These are phyloP conservation scores for Serrognathus titanus DNA, from an alignment of 2,888 invertebrate genomes.

Conservation along the genomic window DNA sequence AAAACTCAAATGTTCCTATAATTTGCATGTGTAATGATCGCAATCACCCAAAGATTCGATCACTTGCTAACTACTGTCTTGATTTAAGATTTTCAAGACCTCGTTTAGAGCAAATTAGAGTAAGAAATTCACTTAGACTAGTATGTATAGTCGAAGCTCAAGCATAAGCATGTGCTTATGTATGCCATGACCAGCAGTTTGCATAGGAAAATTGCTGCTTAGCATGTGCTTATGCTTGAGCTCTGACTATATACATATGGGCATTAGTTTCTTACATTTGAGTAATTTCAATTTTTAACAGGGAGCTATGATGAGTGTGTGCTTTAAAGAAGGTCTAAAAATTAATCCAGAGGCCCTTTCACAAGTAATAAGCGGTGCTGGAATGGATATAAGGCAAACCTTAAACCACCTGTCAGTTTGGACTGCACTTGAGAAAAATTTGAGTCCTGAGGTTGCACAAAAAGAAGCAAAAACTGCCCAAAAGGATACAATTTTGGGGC, in stretches of 20 bases:
- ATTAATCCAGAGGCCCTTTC: slow-evolving; percentile 72
- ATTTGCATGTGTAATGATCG: slow-evolving; percentile 99
- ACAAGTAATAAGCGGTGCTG: slow-evolving; percentile 81
- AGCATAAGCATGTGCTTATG: too few species aligned
- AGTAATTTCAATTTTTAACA: slow-evolving; percentile 42
- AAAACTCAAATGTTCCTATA: slow-evolving; percentile 80
- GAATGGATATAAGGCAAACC: slow-evolving; percentile 91
- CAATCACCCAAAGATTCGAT: slow-evolving; percentile 87
- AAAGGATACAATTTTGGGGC: slow-evolving; percentile 86
- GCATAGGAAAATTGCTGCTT: too few species aligned
- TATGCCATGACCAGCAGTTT: too few species aligned
- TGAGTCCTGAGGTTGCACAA: slow-evolving; percentile 54
- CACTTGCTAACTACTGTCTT: slow-evolving; percentile 89
- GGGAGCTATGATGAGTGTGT: slow-evolving; percentile 88
- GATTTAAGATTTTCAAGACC: slow-evolving; percentile 87
- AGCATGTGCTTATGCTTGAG: too few species aligned
- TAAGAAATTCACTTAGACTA: slow-evolving; percentile 43
- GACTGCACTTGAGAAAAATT: slow-evolving; percentile 57
- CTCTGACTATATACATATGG: too few species aligned
- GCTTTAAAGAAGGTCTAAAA: slow-evolving; percentile 85
- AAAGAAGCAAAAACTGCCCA: slow-evolving; percentile 59
- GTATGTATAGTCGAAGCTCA: too few species aligned
- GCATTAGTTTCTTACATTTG: neutral
- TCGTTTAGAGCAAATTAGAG: slow-evolving; percentile 84
- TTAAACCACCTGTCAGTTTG: slow-evolving; percentile 86